Conservation (phyloP, 2,888 invertebrate species). For the Teleiodes luculella region DNA sequence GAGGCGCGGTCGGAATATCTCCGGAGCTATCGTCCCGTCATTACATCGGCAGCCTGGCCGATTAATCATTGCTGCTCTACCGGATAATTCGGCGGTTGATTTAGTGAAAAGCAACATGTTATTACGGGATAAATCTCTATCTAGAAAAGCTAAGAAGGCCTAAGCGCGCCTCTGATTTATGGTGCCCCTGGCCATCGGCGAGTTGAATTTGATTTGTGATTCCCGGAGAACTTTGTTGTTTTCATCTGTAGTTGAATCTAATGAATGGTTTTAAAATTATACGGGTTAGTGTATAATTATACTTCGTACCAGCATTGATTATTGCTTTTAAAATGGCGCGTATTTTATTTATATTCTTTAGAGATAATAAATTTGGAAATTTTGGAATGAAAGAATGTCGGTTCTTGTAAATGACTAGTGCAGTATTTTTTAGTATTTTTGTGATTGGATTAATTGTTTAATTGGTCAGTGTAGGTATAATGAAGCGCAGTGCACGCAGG, state of each 20-base stretch:
- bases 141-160: constrained; percentile 79
- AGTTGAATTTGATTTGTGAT: constrained; percentile 72
- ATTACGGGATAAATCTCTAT: constrained; percentile 79
- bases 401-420: neutral
- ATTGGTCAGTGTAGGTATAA: constrained; percentile 13
- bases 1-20: neutral
- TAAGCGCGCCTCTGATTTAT: constrained; percentile 75
- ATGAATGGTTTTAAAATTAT: constrained; percentile 73
- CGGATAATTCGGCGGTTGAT: constrained; percentile 78
- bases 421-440: too few species aligned
- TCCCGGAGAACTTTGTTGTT: constrained; percentile 60
- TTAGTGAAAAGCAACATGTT: constrained; percentile 77
- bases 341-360: constrained; percentile 50
- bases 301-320: constrained; percentile 60
- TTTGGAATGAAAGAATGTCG: constrained; percentile 13
- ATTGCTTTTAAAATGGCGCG: constrained; percentile 60
- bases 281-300: constrained; percentile 66
- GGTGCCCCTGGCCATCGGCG: constrained; percentile 60
- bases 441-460: constrained; percentile 18
- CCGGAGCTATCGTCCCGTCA: constrained; percentile 40
- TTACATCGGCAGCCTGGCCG: constrained; percentile 64
- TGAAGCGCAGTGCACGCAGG: constrained; percentile 22
- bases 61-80: constrained; percentile 76
- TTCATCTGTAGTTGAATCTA: constrained; percentile 74
- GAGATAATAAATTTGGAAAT: constrained; percentile 16